phyloP scores from a whole-genome alignment of 2,113 vertebrate genomes.

The Lampris megalopsis region DNA sequence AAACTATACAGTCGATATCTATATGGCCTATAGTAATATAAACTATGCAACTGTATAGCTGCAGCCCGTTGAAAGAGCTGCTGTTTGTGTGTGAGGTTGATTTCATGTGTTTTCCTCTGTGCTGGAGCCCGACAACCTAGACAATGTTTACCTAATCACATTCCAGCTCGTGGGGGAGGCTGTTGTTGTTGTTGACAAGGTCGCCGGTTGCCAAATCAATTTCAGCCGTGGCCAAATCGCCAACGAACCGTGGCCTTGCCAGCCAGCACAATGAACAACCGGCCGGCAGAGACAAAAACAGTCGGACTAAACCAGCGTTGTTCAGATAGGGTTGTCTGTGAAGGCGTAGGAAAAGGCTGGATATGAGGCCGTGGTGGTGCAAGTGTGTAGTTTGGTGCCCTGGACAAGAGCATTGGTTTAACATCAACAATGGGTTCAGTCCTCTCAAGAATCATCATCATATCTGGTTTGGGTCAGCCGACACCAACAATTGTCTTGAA shows the following conservation, averaged over 20 bases:
- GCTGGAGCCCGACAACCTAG: background rate
- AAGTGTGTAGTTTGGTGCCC: too few relatives aligned
- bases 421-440: too few relatives aligned
- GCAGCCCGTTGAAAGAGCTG: background rate
- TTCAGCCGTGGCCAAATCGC: constrained; percentile 48
- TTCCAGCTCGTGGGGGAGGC: constrained; percentile 8
- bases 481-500: too few relatives aligned
- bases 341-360: constrained; percentile 33
- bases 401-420: too few relatives aligned
- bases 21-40: too few relatives aligned
- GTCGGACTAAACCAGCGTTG: constrained; percentile 6
- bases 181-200: constrained; percentile 14
- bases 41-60: too few relatives aligned
- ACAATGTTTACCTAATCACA: constrained; percentile 28
- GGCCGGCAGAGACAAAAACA: constrained; percentile 32
- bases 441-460: too few relatives aligned
- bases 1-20: too few relatives aligned
- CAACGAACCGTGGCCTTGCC: constrained; percentile 37
- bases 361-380: background rate
- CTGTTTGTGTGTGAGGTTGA: background rate
- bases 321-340: background rate
- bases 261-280: constrained; percentile 52
- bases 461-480: too few relatives aligned
- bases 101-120: background rate
- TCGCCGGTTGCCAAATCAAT: constrained; percentile 56